These are phyloP conservation scores for Hydrochoerus hydrochaeris DNA, from an alignment of 2,113 vertebrate species.

Conservation along the genomic window DNA sequence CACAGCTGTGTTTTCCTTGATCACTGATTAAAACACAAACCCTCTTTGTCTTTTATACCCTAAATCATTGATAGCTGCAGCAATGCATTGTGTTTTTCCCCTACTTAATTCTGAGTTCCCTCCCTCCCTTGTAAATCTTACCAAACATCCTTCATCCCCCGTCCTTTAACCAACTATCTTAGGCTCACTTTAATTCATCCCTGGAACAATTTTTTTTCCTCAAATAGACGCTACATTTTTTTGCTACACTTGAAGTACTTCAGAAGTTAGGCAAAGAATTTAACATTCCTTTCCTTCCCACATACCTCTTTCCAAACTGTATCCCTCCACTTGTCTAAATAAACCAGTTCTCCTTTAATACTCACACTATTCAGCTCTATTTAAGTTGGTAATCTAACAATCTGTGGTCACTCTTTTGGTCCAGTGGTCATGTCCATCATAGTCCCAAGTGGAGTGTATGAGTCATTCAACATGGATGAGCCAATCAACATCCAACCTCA, in stretches of 20 bases:
- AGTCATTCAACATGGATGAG: not conserved
- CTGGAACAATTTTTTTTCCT: not conserved
- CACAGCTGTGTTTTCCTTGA: not conserved
- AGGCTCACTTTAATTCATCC: not conserved
- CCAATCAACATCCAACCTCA: not conserved
- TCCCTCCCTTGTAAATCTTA: not conserved
- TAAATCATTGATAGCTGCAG: not conserved
- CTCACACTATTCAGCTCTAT: not conserved
- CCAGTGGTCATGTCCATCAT: not conserved
- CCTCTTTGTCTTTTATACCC: not conserved
- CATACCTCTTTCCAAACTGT: not conserved
- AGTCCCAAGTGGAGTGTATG: not conserved
- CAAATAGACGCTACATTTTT: not conserved
- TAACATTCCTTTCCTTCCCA: not conserved
- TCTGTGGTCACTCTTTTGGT: not conserved
- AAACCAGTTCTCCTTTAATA: not conserved
- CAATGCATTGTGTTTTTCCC: not conserved
- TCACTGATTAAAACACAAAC: not conserved
- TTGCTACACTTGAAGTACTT: not conserved
- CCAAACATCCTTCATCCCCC: not conserved
- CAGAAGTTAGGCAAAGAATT: not conserved
- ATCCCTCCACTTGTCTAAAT: not conserved
- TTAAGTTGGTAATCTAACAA: not conserved
- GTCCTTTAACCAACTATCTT: not conserved
- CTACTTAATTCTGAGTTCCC: not conserved